Evolutionary conservation across 2,113 vertebrate species (phyloP).

Genomic region (Antigone vipio): DNA sequence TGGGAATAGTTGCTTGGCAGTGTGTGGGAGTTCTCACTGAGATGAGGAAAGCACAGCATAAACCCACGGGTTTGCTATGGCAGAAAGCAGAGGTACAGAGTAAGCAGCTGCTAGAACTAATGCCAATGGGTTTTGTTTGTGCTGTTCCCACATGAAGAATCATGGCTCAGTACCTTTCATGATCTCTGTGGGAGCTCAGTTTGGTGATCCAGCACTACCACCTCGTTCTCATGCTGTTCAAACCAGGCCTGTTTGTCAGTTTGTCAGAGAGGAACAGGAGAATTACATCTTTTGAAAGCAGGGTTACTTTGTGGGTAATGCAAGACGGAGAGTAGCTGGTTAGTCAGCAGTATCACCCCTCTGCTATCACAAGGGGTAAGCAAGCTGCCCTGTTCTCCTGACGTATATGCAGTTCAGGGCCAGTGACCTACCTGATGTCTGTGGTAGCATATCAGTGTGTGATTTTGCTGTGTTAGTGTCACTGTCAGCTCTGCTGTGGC

Average conservation of each 20-base stretch:
- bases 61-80: neutral
- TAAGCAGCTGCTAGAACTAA: neutral
- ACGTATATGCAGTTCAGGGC: fast-evolving
- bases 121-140: neutral
- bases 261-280: neutral
- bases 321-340: neutral
- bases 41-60: neutral
- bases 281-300: neutral
- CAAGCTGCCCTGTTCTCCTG: neutral
- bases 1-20: neutral
- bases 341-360: neutral
- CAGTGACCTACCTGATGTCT: neutral
- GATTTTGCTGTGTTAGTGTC: neutral
- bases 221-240: neutral
- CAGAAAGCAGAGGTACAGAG: neutral
- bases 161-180: neutral
- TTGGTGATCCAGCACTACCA: neutral
- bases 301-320: neutral
- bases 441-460: neutral
- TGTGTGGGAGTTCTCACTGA: neutral
- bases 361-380: neutral
- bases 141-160: neutral
- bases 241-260: neutral
- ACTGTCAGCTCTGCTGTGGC: neutral
- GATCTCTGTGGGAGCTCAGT: neutral